phyloP scores from a whole-genome alignment of 2,888 invertebrate species.

The Drosophila eohydei region DNA sequence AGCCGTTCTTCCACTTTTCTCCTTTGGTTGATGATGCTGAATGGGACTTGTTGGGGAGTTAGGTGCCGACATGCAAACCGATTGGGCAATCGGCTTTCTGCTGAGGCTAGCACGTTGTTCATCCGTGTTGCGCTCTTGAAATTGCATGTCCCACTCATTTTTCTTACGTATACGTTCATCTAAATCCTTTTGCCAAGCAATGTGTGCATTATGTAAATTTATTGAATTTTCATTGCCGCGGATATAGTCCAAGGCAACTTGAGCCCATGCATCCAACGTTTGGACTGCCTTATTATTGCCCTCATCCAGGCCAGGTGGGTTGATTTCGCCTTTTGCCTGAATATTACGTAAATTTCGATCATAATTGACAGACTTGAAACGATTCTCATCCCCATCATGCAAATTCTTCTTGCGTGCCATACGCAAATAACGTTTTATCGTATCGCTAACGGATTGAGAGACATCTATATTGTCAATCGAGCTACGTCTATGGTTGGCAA shows the following conservation, averaged over 20 bases:
- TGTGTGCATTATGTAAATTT: conserved; percentile 73
- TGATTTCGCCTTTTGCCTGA: conserved; percentile 90
- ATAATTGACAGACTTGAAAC: conserved; percentile 95
- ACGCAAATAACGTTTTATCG: conserved; percentile 92
- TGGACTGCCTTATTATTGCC: conserved; percentile 91
- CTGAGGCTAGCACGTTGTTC: neutral
- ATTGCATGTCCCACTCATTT: conserved; percentile 69
- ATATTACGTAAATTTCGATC: conserved; percentile 93
- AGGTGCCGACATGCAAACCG: conserved; percentile 63
- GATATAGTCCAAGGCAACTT: conserved; percentile 86
- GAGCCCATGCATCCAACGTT: conserved; percentile 91
- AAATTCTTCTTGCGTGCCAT: conserved; percentile 95
- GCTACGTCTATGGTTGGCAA: conserved; percentile 87
- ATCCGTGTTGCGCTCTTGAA: conserved; percentile 4
- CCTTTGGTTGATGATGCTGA: conserved; percentile 12
- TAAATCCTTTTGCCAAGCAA: conserved; percentile 73
- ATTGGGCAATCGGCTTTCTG: neutral
- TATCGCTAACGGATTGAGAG: conserved; percentile 94
- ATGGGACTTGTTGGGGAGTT: conserved; percentile 70
- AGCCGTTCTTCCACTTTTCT: conserved; percentile 38
- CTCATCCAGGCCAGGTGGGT: conserved; percentile 92
- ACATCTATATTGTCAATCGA: conserved; percentile 94
- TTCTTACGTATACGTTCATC: conserved; percentile 76
- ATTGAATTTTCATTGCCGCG: conserved; percentile 79
- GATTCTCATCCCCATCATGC: conserved; percentile 88